Evolutionary conservation across 2,113 vertebrate species (phyloP), one percentile per base, ranked within the genome.

Genomic region (Gasterosteus aculeatus): DNA sequence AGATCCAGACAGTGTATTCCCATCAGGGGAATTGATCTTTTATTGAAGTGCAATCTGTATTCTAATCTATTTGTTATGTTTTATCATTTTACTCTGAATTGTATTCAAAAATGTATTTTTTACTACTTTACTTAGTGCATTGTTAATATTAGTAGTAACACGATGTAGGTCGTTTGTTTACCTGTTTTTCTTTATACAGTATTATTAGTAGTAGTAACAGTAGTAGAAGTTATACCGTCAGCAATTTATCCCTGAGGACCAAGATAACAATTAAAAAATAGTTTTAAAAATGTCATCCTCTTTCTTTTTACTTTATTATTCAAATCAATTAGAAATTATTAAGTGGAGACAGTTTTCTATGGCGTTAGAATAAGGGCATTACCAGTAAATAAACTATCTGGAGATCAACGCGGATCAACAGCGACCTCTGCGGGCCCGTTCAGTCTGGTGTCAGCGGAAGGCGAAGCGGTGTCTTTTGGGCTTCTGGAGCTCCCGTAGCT

Each of bases 401-500:
- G 0, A 2, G 6, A 22, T 49, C 19, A 76, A 49, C 9, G 5
- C 19, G 18, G 76, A 47, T 7, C 46, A 77, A 81, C 82, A 85
- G 78, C 75, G 84, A 53, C 81, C 66, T 60, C 88, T 0, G 26
- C 44, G 0, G 89, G 38, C 2, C 14, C 16, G 0, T 3, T 41
- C 1, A 0, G 0, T 4, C 38, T 29, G 0, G 7, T 2, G 1
- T 35, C 4, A 12, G 1, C 16, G 0, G 5, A 18, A 1, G 5
- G 77, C 56, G 35, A 58, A 49, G 0, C 0, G 10, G 14, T n/a
- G 3, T 0, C 1, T 0, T 39, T 79, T 81, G 90, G 72, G 1
- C 80, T 5, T 41, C 0, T 31, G 35, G 10, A 46, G 73, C 72
- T 85, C 14, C 92, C 31, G 79, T 91, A 83, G 79, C 2, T 31